Evolutionary conservation across 2,888 invertebrate species (phyloP).

Genomic region (Lottia gigantea): DNA sequence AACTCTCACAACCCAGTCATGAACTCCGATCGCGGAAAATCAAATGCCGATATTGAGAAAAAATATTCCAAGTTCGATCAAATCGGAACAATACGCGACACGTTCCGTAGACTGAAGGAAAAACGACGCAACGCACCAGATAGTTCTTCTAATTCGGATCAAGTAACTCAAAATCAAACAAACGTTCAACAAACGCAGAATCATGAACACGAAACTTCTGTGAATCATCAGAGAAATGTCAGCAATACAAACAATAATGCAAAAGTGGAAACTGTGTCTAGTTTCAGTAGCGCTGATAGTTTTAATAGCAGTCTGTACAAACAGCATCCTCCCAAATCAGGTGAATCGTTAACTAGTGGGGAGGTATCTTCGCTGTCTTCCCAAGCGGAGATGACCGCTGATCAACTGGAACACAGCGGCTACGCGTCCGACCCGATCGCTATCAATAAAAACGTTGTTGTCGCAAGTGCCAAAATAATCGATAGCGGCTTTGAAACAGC

Average conservation of each 20-base stretch:
- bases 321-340: conserved; percentile 21
- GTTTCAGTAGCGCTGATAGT: conserved; percentile 51
- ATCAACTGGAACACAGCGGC: conserved; percentile 41
- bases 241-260: not conserved
- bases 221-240: not conserved
- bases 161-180: not conserved
- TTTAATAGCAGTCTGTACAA: conserved; percentile 34
- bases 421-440: conserved; percentile 23
- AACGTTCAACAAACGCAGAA: not conserved
- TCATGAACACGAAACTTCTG: conserved; percentile 3
- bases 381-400: conserved; percentile 41
- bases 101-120: not conserved
- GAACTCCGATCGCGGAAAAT: not conserved
- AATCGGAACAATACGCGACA: not conserved
- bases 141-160: not conserved
- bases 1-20: conserved; percentile 24
- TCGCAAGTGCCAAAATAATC: conserved; percentile 17
- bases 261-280: conserved; percentile 26
- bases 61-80: conserved; percentile 1
- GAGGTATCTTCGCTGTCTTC: conserved; percentile 52
- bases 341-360: conserved; percentile 51
- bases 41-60: not conserved
- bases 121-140: not conserved
- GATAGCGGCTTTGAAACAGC: conserved; percentile 60
- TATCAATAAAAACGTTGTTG: not conserved